Base-by-base conservation (phyloP, 1,140 invertebrate species). In the Zaprionus nigranus region DNA sequence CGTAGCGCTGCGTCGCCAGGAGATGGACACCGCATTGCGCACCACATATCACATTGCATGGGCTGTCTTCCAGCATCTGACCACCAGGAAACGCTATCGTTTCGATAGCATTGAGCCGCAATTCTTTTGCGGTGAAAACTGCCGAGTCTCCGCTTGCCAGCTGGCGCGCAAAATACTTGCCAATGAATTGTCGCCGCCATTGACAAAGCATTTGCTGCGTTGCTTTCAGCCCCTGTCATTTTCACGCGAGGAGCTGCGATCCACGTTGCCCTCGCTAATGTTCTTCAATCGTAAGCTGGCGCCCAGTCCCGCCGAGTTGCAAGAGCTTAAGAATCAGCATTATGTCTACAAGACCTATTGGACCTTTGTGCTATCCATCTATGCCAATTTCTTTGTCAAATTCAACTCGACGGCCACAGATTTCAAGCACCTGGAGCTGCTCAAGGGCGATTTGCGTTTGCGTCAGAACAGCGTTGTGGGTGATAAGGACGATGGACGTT, bases 311-410 rank as follows among this genome's bases (percentile, higher is more conserved):
- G 79, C 90, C 46, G 91, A 90, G 49, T 65, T 92, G 58, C 88
- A 90, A 58, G 82, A 91, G 58, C 80, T 88, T 17, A 73, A 86
- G 40, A 88, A 90, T 20, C 91, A 92, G 58, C 86, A 92, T 58
- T 87, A 92, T 46, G 85, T 92, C n/a, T 90, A 92, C 28, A 92
- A 92, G 81, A 92, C 86, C 59, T 92, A 92, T 40, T 92, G 91
- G 91, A 92, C 91, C 17, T 92, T 92, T 71, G 84, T 91, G 17
- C 73, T 92, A 2, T 92, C 91, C 63, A 82, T 92, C 51, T 92
- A 92, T 78, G 91, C 91, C 54, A 91, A 83, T 59, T 92, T 92
- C 72, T 92, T 92, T 68, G 84, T 91, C 30, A 90, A 92, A 49
- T 91, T 82, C 60, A 90, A 88, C 58, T 84, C 82, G 22, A 77